Evolutionary conservation across 2,888 invertebrate genomes (phyloP), one percentile per base, ranked within the genome.

Genomic region (Himalopsyche kuldschensis): DNA sequence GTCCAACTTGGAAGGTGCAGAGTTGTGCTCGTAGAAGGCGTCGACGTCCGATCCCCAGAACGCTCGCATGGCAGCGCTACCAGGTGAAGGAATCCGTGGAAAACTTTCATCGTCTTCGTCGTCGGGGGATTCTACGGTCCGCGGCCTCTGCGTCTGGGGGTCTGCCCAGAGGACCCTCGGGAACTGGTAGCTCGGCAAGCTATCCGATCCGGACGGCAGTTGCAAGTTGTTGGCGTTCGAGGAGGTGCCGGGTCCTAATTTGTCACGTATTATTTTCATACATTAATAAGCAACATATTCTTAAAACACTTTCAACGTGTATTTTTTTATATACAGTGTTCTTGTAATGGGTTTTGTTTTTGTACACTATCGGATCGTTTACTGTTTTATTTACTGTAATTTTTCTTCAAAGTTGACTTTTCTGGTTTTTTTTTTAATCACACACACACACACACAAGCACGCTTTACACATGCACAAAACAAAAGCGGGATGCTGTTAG

Each of bases 81-180:
- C 79, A 46, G 86, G 86, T 2, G 86, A 85, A 11, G 86, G 85
- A 5, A 85, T 83, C 78, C 86, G 84, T 80, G 55, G 86, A 84
- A 77, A 86, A 86, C 48, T 82, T 31, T 20, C 41, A 27, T 69
- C 84, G 35, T 79, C 82, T 78, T 46, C 82, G 76, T 41, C 84
- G 27, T 55, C 15, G 41, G 81, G 80, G 5, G 82, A 69, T n/a
- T 86, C 86, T 8, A 82, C 75, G 3, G 30, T 55, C 55, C 84
- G 84, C 32, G 63, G 80, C 78, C 83, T 79, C 55, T 79, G 84
- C 32, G 81, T 76, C 27, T 47, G 27, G 1, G 85, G 86, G 31
- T 86, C 82, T 8, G 81, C 85, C 86, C 86, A 86, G 10, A 86
- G 84, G n/a, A 86, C 82, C 48, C 86, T 79, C 32, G 86, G 86